Percentiles rank a stretch among this genome's conserved stretches.
These are phyloP conservation scores for Euleptes europaea DNA, from an alignment of 2,113 vertebrate genomes.

Conservation along the genomic window DNA sequence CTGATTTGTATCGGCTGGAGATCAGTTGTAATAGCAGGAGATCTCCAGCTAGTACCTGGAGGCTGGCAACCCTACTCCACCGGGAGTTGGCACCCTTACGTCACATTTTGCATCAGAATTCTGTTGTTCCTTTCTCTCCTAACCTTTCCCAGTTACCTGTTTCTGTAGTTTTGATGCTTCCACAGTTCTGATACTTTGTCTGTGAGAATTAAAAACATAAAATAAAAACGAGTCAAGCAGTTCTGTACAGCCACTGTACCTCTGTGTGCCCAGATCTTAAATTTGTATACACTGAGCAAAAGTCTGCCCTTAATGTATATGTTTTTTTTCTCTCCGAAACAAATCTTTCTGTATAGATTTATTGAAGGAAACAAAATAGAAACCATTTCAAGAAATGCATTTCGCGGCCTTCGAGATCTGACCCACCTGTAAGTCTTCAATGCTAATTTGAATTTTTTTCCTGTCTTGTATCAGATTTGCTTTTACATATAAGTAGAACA, in stretches of 20 bases:
- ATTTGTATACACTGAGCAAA: not conserved
- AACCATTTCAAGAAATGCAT: constrained; percentile 90
- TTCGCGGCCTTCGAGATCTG: constrained; percentile 92
- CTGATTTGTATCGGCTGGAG: too few relatives aligned
- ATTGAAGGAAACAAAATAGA: constrained; percentile 97
- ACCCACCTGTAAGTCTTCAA: constrained; percentile 91
- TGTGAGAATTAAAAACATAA: not conserved
- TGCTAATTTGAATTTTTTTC: not conserved
- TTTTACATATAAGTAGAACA: not conserved
- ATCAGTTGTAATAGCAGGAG: too few relatives aligned
- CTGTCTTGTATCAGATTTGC: not conserved
- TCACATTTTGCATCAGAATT: not conserved
- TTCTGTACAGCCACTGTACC: too few relatives aligned
- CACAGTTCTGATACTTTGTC: not conserved
- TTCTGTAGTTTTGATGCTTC: not conserved
- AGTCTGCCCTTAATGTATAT: not conserved
- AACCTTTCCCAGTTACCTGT: not conserved
- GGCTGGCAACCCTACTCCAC: too few relatives aligned
- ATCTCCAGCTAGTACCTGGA: too few relatives aligned
- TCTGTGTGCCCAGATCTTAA: not conserved
- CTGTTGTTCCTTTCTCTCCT: not conserved
- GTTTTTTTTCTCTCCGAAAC: not conserved
- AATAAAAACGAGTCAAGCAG: not conserved
- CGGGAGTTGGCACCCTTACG: not conserved
- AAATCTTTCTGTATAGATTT: constrained; percentile 79